Conservation (phyloP, 1,140 invertebrate genomes). For the Episyrphus balteatus region DNA sequence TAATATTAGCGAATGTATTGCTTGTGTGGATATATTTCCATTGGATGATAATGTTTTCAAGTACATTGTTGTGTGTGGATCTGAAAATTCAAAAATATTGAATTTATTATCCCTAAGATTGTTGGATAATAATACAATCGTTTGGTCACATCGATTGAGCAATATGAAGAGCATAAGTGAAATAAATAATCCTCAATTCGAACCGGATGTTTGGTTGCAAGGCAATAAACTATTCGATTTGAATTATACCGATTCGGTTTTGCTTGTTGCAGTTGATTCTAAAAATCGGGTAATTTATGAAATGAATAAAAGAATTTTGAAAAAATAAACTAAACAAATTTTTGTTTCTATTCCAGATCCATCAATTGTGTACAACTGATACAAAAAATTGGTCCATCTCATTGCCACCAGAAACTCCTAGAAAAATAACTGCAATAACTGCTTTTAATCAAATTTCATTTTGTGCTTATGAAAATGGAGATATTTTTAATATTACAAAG, state of each 20-base stretch:
- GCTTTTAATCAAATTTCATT: constrained; percentile 1
- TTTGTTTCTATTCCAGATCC: constrained; percentile 6
- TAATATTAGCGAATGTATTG: constrained; percentile 28
- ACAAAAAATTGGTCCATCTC: constrained; percentile 17
- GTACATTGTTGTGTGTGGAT: constrained; percentile 26
- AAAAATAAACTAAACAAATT: not conserved
- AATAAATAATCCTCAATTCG: constrained; percentile 5
- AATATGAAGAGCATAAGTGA: not conserved
- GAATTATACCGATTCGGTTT: constrained; percentile 5
- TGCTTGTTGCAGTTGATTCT: constrained; percentile 20
- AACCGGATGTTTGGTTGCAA: constrained; percentile 17
- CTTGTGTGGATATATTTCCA: constrained; percentile 24
- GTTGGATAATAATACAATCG: constrained; percentile 5
- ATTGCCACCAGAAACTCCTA: constrained; percentile 1
- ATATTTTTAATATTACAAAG: constrained; percentile 12
- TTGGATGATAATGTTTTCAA: constrained; percentile 15
- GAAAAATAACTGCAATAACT: constrained; percentile 16
- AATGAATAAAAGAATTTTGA: not conserved
- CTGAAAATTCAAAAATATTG: constrained; percentile 13
- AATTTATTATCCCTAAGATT: constrained; percentile 18
- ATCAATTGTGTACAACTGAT: constrained; percentile 9
- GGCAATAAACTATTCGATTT: constrained; percentile 9
- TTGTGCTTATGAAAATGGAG: constrained; percentile 16
- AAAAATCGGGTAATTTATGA: constrained; percentile 8
- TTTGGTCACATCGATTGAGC: constrained; percentile 19